Conservation (phyloP, 2,113 vertebrate genomes). For the Aegotheles bennettii region DNA sequence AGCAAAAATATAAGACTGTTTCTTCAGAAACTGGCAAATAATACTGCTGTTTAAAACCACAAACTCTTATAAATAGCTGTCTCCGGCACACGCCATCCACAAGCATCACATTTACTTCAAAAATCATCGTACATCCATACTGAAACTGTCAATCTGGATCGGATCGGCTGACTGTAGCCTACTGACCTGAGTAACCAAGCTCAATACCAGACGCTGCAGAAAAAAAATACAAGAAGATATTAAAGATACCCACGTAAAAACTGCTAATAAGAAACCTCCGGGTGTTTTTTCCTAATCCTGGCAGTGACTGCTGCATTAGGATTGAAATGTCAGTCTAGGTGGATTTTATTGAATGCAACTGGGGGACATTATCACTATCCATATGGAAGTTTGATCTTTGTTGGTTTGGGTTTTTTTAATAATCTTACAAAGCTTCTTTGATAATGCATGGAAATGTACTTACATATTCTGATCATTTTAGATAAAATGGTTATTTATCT, state of each 20-base stretch:
- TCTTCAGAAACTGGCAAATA: neutral
- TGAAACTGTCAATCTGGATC: neutral
- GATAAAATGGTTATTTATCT: neutral
- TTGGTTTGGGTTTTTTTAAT: neutral
- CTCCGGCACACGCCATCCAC: neutral
- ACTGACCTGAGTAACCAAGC: neutral
- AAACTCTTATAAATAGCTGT: neutral
- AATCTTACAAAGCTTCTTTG: neutral
- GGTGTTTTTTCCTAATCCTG: neutral
- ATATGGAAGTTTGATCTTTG: neutral
- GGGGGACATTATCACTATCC: neutral
- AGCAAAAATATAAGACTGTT: neutral
- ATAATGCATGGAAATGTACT: neutral
- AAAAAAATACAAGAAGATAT: neutral
- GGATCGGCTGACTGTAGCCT: neutral
- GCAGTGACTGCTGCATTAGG: neutral
- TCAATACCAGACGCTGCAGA: neutral
- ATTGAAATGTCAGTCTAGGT: neutral
- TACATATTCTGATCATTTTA: neutral
- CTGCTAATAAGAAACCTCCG: neutral
- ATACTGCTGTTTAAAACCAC: neutral
- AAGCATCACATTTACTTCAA: neutral
- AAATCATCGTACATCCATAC: neutral
- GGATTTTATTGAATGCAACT: neutral
- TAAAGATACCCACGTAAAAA: neutral